Conservation (phyloP, 35 echinoderm and acorn worm genomes). For the Amphiura filiformis region DNA sequence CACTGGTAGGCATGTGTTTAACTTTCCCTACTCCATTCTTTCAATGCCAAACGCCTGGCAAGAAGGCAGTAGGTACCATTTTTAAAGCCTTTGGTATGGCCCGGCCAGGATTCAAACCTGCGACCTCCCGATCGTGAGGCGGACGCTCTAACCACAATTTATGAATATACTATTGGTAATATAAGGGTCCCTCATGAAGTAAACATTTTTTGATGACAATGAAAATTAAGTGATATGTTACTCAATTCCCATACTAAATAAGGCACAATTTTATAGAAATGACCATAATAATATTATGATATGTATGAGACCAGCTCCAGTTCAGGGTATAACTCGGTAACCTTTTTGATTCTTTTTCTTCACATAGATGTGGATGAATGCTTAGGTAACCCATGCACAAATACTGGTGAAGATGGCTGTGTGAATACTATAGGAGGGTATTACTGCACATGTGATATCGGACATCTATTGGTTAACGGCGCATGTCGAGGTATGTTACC, state of each 20-base stretch:
- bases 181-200: no score
- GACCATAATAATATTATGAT: background rate
- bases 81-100: no score
- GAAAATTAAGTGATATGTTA: background rate
- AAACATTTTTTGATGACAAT: background rate
- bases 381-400: conserved; percentile 11
- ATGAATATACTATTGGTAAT: no score
- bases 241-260: background rate
- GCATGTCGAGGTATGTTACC: background rate
- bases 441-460: conserved; percentile 28
- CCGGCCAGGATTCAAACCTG: no score
- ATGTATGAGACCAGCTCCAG: background rate
- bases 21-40: no score
- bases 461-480: background rate
- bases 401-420: conserved; percentile 29
- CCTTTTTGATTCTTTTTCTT: background rate
- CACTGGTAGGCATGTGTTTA: no score
- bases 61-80: no score
- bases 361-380: conserved; percentile 59
- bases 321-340: background rate
- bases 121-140: no score
- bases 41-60: no score
- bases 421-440: conserved; percentile 14
- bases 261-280: background rate
- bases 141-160: no score